These are phyloP conservation scores for Myotis daubentonii DNA, from an alignment of 2,797 vertebrate genomes.

Conservation along the genomic window DNA sequence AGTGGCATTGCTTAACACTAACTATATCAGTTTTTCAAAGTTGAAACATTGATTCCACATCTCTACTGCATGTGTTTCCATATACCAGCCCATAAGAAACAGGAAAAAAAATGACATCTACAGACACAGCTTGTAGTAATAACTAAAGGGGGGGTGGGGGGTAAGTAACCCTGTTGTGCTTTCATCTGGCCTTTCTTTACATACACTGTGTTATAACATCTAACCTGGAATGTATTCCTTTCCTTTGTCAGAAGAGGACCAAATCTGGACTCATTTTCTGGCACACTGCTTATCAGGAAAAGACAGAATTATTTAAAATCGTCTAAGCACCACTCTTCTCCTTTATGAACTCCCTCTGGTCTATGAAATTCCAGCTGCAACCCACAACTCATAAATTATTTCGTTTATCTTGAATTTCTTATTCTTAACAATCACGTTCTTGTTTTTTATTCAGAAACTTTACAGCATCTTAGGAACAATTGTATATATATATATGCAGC, in stretches of 20 bases:
- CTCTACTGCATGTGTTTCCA: neutral
- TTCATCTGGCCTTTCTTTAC: neutral
- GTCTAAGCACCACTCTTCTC: neutral
- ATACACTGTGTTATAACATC: neutral
- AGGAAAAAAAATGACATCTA: neutral
- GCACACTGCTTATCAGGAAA: slow-evolving; percentile 25
- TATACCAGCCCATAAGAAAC: neutral
- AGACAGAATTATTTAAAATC: neutral
- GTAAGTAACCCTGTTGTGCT: accelerated
- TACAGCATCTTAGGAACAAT: neutral
- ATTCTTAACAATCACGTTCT: neutral
- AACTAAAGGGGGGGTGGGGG: neutral
- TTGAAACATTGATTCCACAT: neutral
- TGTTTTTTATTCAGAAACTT: slow-evolving; percentile 16
- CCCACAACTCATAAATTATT: neutral
- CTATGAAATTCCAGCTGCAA: neutral
- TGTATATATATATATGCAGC: neutral
- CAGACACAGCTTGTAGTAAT: neutral
- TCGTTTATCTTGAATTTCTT: slow-evolving; percentile 25
- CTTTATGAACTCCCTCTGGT: neutral
- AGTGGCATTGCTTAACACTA: neutral
- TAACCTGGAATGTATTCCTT: slow-evolving; percentile 46
- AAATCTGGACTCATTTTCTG: slow-evolving; percentile 24
- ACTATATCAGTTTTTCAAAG: neutral
- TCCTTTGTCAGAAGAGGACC: neutral